Evolutionary conservation across 2,888 invertebrate species (phyloP), one percentile per base, ranked within the genome.

Genomic region (Drosophila paramelanica): DNA sequence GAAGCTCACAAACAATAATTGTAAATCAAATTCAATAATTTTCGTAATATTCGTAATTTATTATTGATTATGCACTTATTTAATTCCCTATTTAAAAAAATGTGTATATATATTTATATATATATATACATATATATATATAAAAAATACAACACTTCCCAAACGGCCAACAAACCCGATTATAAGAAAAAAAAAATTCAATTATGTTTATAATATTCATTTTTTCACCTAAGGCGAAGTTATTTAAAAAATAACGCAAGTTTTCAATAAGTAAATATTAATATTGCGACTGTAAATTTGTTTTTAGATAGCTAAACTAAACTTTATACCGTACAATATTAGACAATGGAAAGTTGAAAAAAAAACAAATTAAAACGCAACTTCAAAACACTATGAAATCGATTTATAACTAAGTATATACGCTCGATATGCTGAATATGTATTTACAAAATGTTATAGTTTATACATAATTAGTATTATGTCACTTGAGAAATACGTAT

Each of bases 341-440:
- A 84, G 71, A 81, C 79, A 84, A 84, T 70, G 61, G 45, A 50
- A 65, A 67, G 46, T 60, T 77, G 56, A 58, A 36, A 71, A 36
- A 5, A 13, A 36, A 13, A 13, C 46, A 59, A 61, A 59, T 52
- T 67, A 41, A 46, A 67, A 43, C 13, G 60, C 61, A 72, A 78
- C 65, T 68, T 64, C 62, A 66, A 41, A 71, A 69, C 51, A 71
- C 46, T 55, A 69, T 49, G 36, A 64, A 64, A 65, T 79, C 62
- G 49, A 77, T 69, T 74, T 68, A 72, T 67, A 80, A 61, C 74
- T 79, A 76, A 62, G 49, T 62, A 56, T 73, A 62, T 74, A 73
- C 77, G 86, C 88, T 74, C 85, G 72, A 88, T 67, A 89, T 89
- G 89, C 85, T 85, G 89, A 85, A 88, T 75, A 88, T 71, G 68